A percentile compares a stretch with the other conserved stretches of the same genome.
These are phyloP conservation scores for Dinomys branickii DNA, from an alignment of 2,113 vertebrate species.

Conservation along the genomic window DNA sequence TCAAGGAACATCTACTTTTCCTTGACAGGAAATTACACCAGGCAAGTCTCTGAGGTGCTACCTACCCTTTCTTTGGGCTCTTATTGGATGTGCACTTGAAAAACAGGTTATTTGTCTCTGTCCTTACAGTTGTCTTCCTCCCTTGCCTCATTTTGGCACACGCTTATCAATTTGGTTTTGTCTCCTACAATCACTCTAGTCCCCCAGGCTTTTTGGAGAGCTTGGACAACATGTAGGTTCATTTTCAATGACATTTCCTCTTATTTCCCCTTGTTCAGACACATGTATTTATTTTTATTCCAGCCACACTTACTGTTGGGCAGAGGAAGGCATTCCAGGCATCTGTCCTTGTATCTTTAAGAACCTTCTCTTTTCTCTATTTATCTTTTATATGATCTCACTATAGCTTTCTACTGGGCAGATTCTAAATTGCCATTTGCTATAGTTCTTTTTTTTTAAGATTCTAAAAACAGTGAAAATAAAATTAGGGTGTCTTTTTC, in stretches of 20 bases:
- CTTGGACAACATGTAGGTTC: constrained; percentile 56
- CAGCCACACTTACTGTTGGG: not conserved
- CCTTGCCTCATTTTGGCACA: constrained; percentile 59
- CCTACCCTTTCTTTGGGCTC: constrained; percentile 51
- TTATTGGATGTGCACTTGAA: constrained; percentile 58
- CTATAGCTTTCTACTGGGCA: not conserved
- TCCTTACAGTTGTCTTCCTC: constrained; percentile 51
- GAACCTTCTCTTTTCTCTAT: constrained; percentile 6
- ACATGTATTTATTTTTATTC: constrained; percentile 42
- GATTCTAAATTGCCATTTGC: not conserved
- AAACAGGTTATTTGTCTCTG: constrained; percentile 76
- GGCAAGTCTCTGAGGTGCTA: constrained; percentile 62
- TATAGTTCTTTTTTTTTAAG: not conserved
- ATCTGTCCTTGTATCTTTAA: not conserved
- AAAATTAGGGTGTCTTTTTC: constrained; percentile 24
- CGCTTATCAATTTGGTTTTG: constrained; percentile 63
- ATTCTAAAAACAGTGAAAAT: not conserved
- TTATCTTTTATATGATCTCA: not conserved
- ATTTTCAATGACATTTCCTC: constrained; percentile 19
- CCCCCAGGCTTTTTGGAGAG: not conserved
- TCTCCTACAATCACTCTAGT: constrained; percentile 68
- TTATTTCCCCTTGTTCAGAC: constrained; percentile 52
- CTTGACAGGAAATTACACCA: constrained; percentile 75
- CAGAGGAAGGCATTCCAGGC: not conserved
- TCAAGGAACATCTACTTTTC: constrained; percentile 67